Evolutionary conservation across 2,113 vertebrate species (phyloP), one percentile per base, ranked within the genome.

Genomic region (Stigmatopora nigra): DNA sequence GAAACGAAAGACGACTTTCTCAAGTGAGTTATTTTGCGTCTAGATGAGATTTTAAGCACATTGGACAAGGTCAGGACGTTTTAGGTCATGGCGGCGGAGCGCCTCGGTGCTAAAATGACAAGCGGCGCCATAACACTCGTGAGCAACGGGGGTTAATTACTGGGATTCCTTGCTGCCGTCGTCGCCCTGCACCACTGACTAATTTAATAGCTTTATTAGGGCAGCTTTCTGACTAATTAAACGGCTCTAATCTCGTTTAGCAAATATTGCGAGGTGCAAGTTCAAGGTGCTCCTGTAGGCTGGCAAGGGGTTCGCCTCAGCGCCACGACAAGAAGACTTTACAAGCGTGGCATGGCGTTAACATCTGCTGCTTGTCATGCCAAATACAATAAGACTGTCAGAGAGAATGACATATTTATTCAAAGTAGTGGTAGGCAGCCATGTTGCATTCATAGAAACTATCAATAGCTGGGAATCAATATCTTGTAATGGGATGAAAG

Each of bases 171-270:
- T 64, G 81, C 82, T 70, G 69, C 67, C 69, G 70, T 67, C 67
- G 70, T 68, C 69, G 71, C 70, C 72, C 66, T 80, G 75, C 78
- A 77, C 78, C 67, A 69, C 67, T 65, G 76, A 80, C 86, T 88
- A 80, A 90, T 88, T 88, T 79, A 89, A 89, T 87, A 75, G 76
- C 81, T 88, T 87, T 86, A 88, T 87, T 86, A 82, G 78, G 67
- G 70, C 61, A 31, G 73, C 81, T 82, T 83, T 82, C 78, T 73
- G 81, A 69, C 63, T 88, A 88, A 90, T 89, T 88, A 86, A 88
- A 86, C 85, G 81, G 78, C 69, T 83, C 76, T 88, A 83, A 89
- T 88, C 84, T 84, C 82, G 81, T 86, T 88, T 87, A 81, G 67
- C 83, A 82, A 84, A 79, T 83, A 82, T 83, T 76, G 82, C 64